Evolutionary conservation across 2,888 invertebrate genomes (phyloP), one percentile per base, ranked within the genome.

Genomic region (Entomobrya multifasciata): DNA sequence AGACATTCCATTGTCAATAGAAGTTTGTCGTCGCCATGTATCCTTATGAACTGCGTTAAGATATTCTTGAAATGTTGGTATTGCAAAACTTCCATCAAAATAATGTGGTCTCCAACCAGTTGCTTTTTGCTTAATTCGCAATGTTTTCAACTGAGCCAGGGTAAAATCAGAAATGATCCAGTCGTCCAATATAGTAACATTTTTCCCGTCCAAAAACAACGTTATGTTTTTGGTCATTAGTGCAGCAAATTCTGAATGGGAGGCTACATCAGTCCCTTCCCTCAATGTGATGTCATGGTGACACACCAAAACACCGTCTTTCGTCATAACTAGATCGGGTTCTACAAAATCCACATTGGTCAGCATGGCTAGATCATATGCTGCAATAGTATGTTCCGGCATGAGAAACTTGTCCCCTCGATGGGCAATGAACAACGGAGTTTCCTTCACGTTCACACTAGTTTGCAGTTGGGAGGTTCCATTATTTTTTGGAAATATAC

Each of bases 1-100:
- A 15, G 41, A 30, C 1, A 6, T 25, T 4, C 20, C 52, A 30
- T 10, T 25, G 8, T 6, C 10, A 1, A 1, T 30, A 0, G 15
- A 17, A 6, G 1, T n/a, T 15, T 13, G 62, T 65, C 65, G 49
- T 74, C 65, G 72, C 83, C 60, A 60, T 0, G 74, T 74, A 30
- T 55, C 74, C 17, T 55, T 74, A 27, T 74, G 74, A 10, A 74
- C 74, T 36, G 36, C 52, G 10, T 74, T 30, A 17, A 74, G 11
- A 36, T 89, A 91, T 57, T 91, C 90, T 25, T 90, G 57, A 57
- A 91, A 90, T 0, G 90, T 90, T 1, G 90, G 91, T 30, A 91
- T 90, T 3, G 22, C 25, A 30, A 88, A 91, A 13, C 87, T 13
- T 0, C 22, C n/a, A 62, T 91, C 88, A 52, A 89, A 91, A 17